These are phyloP conservation scores for Orthonyx spaldingii DNA, from an alignment of 2,113 vertebrate genomes.

Conservation along the genomic window DNA sequence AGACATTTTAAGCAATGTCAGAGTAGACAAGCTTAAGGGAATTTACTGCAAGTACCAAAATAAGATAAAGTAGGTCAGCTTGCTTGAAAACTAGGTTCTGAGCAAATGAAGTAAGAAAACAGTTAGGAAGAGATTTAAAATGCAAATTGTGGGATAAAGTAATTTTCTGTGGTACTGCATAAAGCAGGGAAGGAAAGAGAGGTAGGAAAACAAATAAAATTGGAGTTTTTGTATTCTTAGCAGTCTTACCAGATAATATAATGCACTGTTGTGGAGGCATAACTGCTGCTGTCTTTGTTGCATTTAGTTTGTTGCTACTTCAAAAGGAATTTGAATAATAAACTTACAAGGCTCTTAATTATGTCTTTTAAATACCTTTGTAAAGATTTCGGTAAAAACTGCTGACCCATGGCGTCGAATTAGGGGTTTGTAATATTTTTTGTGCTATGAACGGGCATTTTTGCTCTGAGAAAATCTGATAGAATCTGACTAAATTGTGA, in stretches of 20 bases:
- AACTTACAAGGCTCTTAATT: background rate
- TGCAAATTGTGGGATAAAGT: background rate
- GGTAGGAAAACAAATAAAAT: background rate
- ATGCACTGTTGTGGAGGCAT: background rate
- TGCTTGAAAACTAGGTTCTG: conserved; percentile 41
- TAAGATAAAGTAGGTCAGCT: conserved; percentile 60
- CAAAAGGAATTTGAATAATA: background rate
- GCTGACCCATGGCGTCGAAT: background rate
- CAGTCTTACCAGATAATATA: background rate
- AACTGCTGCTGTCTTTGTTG: background rate
- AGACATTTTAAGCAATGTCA: background rate
- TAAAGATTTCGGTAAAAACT: background rate
- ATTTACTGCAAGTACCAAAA: conserved; percentile 45
- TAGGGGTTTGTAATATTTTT: background rate
- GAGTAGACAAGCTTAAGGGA: conserved; percentile 44
- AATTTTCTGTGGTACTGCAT: background rate
- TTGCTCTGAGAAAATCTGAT: background rate
- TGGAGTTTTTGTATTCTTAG: background rate
- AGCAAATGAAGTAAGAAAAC: conserved; percentile 15
- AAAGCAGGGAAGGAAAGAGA: background rate
- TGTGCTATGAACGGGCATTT: background rate
- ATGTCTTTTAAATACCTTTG: background rate
- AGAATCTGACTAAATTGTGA: background rate
- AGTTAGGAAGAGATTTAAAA: background rate
- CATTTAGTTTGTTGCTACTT: background rate